A percentile compares a stretch with the other conserved stretches of the same genome.
Conservation (phyloP, 2,888 invertebrate species). For the Lydus trimaculatus region DNA sequence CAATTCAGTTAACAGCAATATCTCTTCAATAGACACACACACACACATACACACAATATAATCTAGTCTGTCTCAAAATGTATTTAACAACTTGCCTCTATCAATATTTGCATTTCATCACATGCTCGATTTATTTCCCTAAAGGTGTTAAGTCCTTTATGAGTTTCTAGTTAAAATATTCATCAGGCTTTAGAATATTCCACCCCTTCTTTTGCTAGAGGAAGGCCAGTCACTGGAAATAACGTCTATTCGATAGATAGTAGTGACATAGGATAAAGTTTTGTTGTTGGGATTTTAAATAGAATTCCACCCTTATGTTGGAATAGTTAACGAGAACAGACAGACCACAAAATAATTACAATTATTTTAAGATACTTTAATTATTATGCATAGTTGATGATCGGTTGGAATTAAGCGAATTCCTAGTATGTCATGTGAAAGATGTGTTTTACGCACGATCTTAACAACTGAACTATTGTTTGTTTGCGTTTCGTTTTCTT, state of each 20-base stretch:
- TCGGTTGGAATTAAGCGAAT: background rate
- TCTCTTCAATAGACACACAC: background rate
- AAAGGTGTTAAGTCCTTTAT: constrained; percentile 48
- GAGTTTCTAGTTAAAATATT: constrained; percentile 45
- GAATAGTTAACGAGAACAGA: background rate
- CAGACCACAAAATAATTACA: background rate
- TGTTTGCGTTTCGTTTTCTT: background rate
- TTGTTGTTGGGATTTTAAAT: constrained; percentile 19
- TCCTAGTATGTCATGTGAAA: background rate
- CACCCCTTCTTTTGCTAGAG: constrained; percentile 17
- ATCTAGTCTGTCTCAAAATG: constrained; percentile 30
- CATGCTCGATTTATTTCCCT: constrained; percentile 51
- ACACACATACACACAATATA: constrained; percentile 7
- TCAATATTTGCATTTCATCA: constrained; percentile 55
- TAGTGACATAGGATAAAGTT: background rate
- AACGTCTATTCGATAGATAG: background rate
- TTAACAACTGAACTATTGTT: background rate
- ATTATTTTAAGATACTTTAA: background rate
- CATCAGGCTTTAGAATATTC: constrained; percentile 42
- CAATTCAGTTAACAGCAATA: constrained; percentile 31
- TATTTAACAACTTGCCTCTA: constrained; percentile 38
- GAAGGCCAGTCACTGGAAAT: constrained; percentile 15
- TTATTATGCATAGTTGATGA: background rate
- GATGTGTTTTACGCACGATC: background rate
- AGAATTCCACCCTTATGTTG: background rate